phyloP scores from a whole-genome alignment of 2,888 invertebrate genomes.

The Ditula angustiorana region DNA sequence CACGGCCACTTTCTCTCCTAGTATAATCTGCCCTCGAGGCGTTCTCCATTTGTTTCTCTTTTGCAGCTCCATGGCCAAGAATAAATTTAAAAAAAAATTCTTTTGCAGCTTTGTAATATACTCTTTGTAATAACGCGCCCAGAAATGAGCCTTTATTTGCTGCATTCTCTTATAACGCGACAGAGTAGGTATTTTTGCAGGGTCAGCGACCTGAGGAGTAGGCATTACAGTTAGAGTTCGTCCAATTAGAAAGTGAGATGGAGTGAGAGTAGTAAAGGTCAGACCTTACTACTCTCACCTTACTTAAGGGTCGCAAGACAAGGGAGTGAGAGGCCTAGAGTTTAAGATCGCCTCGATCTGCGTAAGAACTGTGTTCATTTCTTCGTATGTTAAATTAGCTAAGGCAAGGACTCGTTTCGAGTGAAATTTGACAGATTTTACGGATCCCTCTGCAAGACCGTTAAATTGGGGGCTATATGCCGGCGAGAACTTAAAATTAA shows the following conservation, averaged over 20 bases:
- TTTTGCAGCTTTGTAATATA: too few species aligned
- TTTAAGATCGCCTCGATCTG: neutral
- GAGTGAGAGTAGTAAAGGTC: neutral
- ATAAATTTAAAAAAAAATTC: too few species aligned
- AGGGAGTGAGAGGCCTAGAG: neutral
- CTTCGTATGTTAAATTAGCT: too few species aligned
- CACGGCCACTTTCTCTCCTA: too few species aligned
- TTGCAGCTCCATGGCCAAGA: too few species aligned
- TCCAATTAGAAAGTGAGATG: neutral
- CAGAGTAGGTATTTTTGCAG: neutral
- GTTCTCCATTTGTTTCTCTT: too few species aligned
- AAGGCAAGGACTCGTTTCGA: neutral
- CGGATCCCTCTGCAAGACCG: neutral
- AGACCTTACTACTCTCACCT: too few species aligned
- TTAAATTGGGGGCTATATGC: neutral
- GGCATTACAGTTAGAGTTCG: neutral
- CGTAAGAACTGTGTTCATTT: neutral
- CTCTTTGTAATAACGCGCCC: too few species aligned
- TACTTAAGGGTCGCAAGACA: neutral
- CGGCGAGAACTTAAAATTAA: too few species aligned
- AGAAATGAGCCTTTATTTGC: neutral
- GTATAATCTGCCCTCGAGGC: too few species aligned
- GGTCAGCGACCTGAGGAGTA: neutral
- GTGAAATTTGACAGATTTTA: neutral
- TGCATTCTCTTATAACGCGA: neutral